These are phyloP conservation scores for Euschistus heros DNA, from an alignment of 1,140 invertebrate species.

Conservation along the genomic window DNA sequence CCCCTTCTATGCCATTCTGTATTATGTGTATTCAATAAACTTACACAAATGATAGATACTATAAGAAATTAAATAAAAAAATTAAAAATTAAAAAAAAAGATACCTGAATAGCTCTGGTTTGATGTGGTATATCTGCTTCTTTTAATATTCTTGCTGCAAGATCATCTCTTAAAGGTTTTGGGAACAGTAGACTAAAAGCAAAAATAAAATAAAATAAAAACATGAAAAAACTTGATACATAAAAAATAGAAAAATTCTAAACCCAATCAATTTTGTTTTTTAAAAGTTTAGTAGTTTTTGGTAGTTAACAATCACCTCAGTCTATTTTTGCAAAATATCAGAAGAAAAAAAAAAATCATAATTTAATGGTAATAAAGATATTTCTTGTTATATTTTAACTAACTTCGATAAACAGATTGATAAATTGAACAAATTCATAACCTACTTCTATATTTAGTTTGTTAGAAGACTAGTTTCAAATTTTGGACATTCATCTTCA, in stretches of 20 bases:
- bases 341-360: too few species aligned
- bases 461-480: too few species aligned
- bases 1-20: too few species aligned
- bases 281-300: background rate
- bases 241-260: background rate
- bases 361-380: too few species aligned
- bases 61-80: background rate
- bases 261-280: background rate
- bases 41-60: background rate
- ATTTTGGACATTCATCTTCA: too few species aligned
- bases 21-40: background rate
- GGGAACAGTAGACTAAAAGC: background rate
- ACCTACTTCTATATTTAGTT: too few species aligned
- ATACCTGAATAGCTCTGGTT: constrained; percentile 2
- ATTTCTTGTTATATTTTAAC: too few species aligned
- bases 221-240: background rate
- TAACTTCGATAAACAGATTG: too few species aligned
- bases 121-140: background rate
- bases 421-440: too few species aligned
- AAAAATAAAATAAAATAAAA: background rate
- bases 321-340: too few species aligned
- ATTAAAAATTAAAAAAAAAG: background rate
- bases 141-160: background rate
- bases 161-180: background rate
- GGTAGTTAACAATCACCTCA: too few species aligned